These are phyloP conservation scores for Drymodes brunneopygia DNA, from an alignment of 2,113 vertebrate genomes.

Conservation along the genomic window DNA sequence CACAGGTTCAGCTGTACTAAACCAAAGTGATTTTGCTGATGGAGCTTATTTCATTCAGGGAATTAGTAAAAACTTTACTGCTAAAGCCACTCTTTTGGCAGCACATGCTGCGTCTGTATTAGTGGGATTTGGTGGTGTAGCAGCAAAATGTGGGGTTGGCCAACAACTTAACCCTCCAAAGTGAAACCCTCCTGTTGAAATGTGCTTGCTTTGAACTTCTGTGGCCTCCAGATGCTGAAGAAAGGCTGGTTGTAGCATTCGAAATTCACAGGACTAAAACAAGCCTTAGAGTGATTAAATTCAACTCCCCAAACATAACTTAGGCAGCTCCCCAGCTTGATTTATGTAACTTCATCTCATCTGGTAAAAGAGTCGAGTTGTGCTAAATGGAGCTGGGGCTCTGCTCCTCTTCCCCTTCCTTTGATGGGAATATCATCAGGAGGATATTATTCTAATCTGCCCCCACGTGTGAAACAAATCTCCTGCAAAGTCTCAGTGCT, in stretches of 20 bases:
- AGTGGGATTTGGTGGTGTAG: not conserved
- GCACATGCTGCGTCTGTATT: not conserved
- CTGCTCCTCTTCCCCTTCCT: not conserved
- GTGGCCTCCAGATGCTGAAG: not conserved
- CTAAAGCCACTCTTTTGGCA: not conserved
- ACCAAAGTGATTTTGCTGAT: not conserved
- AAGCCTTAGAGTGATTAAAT: not conserved
- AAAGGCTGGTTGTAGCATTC: not conserved
- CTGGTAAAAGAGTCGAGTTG: not conserved
- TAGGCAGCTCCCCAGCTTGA: not conserved
- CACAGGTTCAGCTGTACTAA: not conserved
- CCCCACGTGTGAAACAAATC: not conserved
- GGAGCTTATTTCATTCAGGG: conserved; percentile 5
- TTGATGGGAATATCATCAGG: not conserved
- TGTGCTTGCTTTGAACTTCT: not conserved
- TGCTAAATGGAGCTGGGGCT: not conserved
- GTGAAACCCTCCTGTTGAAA: not conserved
- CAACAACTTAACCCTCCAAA: not conserved
- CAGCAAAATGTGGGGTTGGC: not conserved
- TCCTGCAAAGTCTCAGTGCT: not conserved
- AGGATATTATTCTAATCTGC: not conserved
- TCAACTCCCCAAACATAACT: not conserved
- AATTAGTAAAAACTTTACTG: not conserved
- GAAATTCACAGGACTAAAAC: conserved; percentile 1
- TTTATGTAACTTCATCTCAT: not conserved